Evolutionary conservation across 2,888 invertebrate species (phyloP).

Genomic region (Cephus pygmeus): DNA sequence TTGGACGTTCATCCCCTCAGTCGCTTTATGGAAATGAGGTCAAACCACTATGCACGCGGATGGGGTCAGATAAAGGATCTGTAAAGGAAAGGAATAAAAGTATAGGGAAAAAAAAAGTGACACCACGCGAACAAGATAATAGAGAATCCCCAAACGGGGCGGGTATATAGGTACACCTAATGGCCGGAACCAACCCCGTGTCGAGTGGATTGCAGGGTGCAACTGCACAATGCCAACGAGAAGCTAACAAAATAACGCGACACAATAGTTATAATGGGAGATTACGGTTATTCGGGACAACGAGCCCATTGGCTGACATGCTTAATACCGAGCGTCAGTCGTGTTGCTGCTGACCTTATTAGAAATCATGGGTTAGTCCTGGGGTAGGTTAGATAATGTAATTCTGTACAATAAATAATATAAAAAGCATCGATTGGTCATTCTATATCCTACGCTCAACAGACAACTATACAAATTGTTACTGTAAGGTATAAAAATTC

Average conservation of each 20-base stretch:
- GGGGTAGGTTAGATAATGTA: not conserved
- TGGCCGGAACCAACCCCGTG: slow-evolving; percentile 19
- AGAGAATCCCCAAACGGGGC: slow-evolving; percentile 10
- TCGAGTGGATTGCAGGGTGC: slow-evolving; percentile 32
- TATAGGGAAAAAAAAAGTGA: slow-evolving; percentile 13
- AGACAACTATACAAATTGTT: slow-evolving; percentile 2
- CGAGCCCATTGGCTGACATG: slow-evolving; percentile 7
- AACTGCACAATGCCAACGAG: slow-evolving; percentile 23
- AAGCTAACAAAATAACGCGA: slow-evolving; percentile 42
- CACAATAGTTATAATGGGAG: slow-evolving; percentile 31
- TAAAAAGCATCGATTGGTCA: not conserved
- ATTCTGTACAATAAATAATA: not conserved
- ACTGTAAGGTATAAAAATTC: slow-evolving; percentile 6
- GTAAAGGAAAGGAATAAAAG: slow-evolving; percentile 12
- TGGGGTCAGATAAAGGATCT: slow-evolving; percentile 32
- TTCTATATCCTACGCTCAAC: not conserved
- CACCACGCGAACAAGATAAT: slow-evolving; percentile 37
- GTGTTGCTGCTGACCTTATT: not conserved
- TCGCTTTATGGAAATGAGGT: slow-evolving; percentile 55
- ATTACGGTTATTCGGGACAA: slow-evolving; percentile 19
- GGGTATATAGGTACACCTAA: not conserved
- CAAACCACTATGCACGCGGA: slow-evolving; percentile 39
- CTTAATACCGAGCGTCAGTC: not conserved
- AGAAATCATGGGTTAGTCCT: not conserved
- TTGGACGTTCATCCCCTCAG: slow-evolving; percentile 5